Base-by-base conservation (phyloP, 2,113 vertebrate genomes). In the Poicephalus meyeri region DNA sequence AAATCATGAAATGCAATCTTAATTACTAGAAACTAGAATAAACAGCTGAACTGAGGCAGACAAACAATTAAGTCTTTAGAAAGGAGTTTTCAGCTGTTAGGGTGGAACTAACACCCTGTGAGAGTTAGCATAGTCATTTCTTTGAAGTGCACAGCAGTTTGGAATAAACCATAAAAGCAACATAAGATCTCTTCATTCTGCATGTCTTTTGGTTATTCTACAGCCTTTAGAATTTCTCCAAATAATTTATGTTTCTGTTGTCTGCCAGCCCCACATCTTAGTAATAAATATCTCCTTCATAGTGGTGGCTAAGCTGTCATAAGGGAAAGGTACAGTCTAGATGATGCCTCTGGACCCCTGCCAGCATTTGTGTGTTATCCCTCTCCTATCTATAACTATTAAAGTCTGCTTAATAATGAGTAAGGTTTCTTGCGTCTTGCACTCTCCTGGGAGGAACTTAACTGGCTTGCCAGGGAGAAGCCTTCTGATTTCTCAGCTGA, bases 1-100 rank as follows among this genome's bases (percentile, higher is more conserved):
- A 52, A 91, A 87, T 92, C 80, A 83, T 72, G 26, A 91, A 97
- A 86, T 87, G 66, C 85, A 88, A 86, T 95, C 77, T 95, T 96
- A 89, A 91, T 95, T 94, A 71, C 60, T 80, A 66, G 60, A 88
- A 96, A 80, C 47, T 23, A 60, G 71, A 88, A 80, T 86, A 83
- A 85, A 83, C 77, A 91, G 60, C 86, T 78, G 78, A 95, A 86
- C 64, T 41, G 80, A 95, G 72, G 83, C 63, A 94, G 80, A 49
- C 7, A 69, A 71, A 86, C 82, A 94, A 76, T 83, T 88, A 93
- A 87, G 29, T 71, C 78, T 72, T 83, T 66, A 76, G 68, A 88
- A 88, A 82, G 31, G 21, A 33, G 60, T 84, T 86, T 89, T 73
- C 60, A 77, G 61, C 94, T 94, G 56, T 73, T 74, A 41, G 77